A percentile compares a stretch with the other conserved stretches of the same genome.
These are phyloP conservation scores for Parazoanthus darwini DNA, from an alignment of 92 coral and sea anemone species.

Conservation along the genomic window DNA sequence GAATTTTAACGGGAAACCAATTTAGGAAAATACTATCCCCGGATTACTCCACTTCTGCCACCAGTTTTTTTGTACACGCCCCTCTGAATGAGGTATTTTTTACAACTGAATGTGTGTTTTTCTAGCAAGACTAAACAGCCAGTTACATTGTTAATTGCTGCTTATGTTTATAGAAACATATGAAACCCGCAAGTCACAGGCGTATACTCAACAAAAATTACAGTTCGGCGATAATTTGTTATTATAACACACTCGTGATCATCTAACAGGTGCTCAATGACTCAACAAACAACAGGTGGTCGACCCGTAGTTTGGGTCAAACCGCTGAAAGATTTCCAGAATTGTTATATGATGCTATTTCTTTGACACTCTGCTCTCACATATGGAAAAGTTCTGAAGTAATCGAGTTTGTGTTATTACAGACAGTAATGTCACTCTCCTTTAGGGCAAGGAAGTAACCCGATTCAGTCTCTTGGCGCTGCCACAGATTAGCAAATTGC, in stretches of 20 bases:
- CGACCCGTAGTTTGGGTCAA: not conserved
- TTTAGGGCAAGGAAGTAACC: not conserved
- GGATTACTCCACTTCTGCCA: not conserved
- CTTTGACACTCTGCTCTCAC: not conserved
- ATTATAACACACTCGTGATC: not conserved
- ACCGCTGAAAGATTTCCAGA: constrained; percentile 2
- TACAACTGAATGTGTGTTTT: not conserved
- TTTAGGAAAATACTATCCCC: too few relatives aligned
- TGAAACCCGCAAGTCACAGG: not conserved
- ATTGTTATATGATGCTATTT: constrained; percentile 24
- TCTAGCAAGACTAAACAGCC: not conserved
- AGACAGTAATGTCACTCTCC: not conserved
- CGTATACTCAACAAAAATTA: not conserved
- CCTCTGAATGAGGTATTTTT: not conserved
- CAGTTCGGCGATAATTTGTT: not conserved
- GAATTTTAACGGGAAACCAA: not conserved
- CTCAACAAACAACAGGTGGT: constrained; percentile 23
- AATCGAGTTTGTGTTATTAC: not conserved
- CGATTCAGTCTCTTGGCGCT: not conserved
- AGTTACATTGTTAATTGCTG: not conserved
- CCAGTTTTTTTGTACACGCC: not conserved
- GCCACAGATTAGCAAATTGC: not conserved
- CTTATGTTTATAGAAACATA: not conserved
- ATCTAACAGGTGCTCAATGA: constrained; percentile 12
- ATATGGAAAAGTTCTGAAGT: not conserved